A percentile compares a stretch with the other conserved stretches of the same genome.
Evolutionary conservation across 2,888 invertebrate genomes (phyloP).

Genomic region (Theretra japonica): DNA sequence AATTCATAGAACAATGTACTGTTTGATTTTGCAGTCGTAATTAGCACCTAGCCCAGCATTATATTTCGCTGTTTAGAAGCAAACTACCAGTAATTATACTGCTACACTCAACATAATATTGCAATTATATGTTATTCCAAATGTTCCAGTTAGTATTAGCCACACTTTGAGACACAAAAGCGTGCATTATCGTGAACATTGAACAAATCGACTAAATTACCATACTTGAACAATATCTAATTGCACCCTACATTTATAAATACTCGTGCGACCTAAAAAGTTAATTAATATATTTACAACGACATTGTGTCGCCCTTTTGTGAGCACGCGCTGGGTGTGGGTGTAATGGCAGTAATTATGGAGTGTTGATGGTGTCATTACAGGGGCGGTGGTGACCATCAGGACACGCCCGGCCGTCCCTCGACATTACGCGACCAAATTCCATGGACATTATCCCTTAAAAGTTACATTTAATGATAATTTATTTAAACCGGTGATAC

Average conservation of each 20-base stretch:
- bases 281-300: neutral
- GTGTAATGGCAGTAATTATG: neutral
- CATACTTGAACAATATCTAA: neutral
- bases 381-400: neutral
- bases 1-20: too few relatives aligned
- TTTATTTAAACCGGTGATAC: too few relatives aligned
- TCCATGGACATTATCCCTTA: neutral
- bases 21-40: too few relatives aligned
- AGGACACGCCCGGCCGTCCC: neutral
- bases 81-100: too few relatives aligned
- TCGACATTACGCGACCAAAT: neutral
- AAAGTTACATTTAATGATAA: too few relatives aligned
- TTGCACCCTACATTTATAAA: neutral
- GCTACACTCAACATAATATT: too few relatives aligned
- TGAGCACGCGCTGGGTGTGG: neutral
- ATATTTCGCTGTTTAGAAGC: too few relatives aligned
- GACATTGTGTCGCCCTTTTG: neutral
- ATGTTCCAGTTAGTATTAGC: too few relatives aligned
- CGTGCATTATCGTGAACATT: too few relatives aligned
- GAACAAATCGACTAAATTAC: neutral
- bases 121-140: too few relatives aligned
- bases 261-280: neutral
- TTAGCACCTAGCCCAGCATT: too few relatives aligned
- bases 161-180: too few relatives aligned
- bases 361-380: slow-evolving; percentile 9